Conservation (phyloP, 1,140 invertebrate species). For the Sarcophaga bullata region DNA sequence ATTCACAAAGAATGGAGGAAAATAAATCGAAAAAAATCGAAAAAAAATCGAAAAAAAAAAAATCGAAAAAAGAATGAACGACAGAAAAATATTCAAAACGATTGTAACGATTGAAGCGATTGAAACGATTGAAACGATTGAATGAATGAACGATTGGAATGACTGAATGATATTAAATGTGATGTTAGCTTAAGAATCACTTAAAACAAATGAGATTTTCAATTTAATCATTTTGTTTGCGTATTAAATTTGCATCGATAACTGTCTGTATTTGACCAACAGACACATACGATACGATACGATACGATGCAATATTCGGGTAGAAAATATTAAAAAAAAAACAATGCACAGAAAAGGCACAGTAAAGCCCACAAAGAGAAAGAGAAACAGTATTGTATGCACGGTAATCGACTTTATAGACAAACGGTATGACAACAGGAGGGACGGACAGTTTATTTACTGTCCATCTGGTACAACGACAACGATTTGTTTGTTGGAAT, state of each 20-base stretch:
- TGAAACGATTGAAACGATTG: background rate
- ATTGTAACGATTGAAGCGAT: background rate
- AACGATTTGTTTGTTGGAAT: conserved; percentile 49
- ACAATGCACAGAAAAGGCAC: too few species aligned
- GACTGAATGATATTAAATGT: conserved; percentile 26
- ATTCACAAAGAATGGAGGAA: background rate
- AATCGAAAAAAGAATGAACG: background rate
- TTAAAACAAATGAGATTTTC: conserved; percentile 60
- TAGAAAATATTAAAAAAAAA: conserved; percentile 57
- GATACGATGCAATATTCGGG: conserved; percentile 42
- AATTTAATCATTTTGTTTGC: conserved; percentile 64
- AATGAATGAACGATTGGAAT: background rate
- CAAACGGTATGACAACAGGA: background rate
- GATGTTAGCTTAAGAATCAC: conserved; percentile 38
- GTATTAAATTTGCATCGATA: conserved; percentile 66
- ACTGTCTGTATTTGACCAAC: conserved; percentile 65
- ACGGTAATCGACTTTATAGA: too few species aligned
- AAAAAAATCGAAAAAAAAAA: too few species aligned
- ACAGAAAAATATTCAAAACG: background rate
- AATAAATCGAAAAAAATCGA: too few species aligned
- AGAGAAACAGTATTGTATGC: too few species aligned
- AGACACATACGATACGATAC: conserved; percentile 45
- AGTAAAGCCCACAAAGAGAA: background rate
- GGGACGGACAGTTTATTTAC: background rate
- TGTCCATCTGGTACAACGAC: conserved; percentile 45